Evolutionary conservation across 2,888 invertebrate genomes (phyloP), one percentile per base, ranked within the genome.

Genomic region (Sycophila texana): DNA sequence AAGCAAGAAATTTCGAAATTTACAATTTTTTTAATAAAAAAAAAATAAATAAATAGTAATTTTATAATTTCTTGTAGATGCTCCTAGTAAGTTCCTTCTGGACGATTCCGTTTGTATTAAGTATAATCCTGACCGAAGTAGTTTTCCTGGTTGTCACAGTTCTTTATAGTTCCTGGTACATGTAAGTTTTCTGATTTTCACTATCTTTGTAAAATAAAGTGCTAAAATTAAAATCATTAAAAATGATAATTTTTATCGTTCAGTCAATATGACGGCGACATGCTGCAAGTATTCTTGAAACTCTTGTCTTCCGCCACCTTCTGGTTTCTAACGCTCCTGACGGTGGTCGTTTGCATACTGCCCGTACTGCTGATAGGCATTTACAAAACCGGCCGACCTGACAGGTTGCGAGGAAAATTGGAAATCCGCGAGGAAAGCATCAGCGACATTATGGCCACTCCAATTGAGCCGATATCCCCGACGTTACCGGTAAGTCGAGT

Each of bases 261-360:
- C 16, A 92, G 92, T 47, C 87, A 85, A 51, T 91, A 91, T 82
- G 92, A 94, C 80, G 91, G 91, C 13, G 91, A 92, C 76, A 92
- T 94, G 14, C 91, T 93, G 0, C 92, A 92, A 83, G 93, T 94
- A 0, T 95, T 94, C 86, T 91, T 91, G 0, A 91, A 92, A 18
- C 90, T 95, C n/a, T 77, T 94, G n/a, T 80, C 86, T 0, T 93
- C 94, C 0, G 88, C 92, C 0, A 87, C 92, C 0, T 93, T 94
- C 85, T 94, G 94, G 93, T 82, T 94, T n/a, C 86, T 93, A 18
- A 92, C 93, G 60, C 7, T 93, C 0, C 20, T 93, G 0, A 88
- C 92, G 0, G 85, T 92, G 0, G 87, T 92, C 0, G 88, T 92
- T 0, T 91, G 92, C 39, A 87, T 95, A 14, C 83, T 92, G 60